A percentile compares a stretch with the other conserved stretches of the same genome.
Conservation (phyloP, 1,140 invertebrate species). For the Agrypnia vestita region DNA sequence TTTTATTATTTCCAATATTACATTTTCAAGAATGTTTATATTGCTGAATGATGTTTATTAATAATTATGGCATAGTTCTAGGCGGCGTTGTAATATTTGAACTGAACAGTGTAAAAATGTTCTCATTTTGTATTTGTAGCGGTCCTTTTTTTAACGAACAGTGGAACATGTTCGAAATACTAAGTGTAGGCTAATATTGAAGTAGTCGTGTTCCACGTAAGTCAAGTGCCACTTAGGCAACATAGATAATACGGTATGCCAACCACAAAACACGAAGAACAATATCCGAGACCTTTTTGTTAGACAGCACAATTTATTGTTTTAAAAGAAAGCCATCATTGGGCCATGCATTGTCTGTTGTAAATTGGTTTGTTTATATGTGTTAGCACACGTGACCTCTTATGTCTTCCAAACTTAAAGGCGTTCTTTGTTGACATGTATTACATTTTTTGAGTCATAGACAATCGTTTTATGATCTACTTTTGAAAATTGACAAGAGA, state of each 20-base stretch:
- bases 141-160: conserved; percentile 12
- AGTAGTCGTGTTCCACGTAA: not conserved
- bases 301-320: too few relatives aligned
- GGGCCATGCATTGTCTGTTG: not conserved
- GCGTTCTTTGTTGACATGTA: conserved; percentile 9
- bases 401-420: conserved; percentile 17
- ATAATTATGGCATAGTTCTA: too few relatives aligned
- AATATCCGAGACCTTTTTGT: too few relatives aligned
- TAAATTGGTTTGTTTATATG: not conserved
- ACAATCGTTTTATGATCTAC: not conserved
- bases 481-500: too few relatives aligned
- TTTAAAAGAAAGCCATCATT: not conserved
- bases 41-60: too few relatives aligned
- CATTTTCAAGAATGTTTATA: too few relatives aligned
- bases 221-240: not conserved
- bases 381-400: conserved; percentile 1
- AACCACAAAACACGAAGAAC: too few relatives aligned
- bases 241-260: not conserved
- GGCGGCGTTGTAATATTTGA: too few relatives aligned
- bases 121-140: conserved; percentile 12
- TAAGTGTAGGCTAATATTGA: conserved; percentile 32
- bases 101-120: not conserved
- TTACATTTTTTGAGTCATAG: conserved; percentile 1
- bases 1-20: too few relatives aligned
- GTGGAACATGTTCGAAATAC: conserved; percentile 11